A percentile compares a stretch with the other conserved stretches of the same genome.
phyloP scores from a whole-genome alignment of 2,113 vertebrate genomes.

The Larimichthys crocea region DNA sequence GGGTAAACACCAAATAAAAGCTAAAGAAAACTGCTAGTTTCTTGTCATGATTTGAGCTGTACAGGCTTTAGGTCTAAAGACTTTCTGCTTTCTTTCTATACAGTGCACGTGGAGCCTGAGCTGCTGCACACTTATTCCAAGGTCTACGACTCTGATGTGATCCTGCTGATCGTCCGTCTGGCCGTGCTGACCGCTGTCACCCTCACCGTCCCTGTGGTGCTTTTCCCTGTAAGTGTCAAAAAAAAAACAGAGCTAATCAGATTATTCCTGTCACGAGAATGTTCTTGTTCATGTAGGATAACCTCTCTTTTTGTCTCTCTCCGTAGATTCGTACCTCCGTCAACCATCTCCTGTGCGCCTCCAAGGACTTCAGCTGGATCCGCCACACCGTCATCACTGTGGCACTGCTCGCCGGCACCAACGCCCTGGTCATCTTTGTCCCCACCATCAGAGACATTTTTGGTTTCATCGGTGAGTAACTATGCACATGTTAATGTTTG shows the following conservation, averaged over 20 bases:
- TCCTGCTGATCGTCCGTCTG: slow-evolving; percentile 94
- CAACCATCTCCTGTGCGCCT: slow-evolving; percentile 89
- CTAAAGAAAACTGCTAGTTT: not conserved
- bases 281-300: not conserved
- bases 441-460: slow-evolving; percentile 97
- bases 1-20: not conserved
- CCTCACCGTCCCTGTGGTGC: slow-evolving; percentile 95
- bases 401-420: slow-evolving; percentile 86
- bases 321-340: slow-evolving; percentile 93
- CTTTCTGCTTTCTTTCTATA: not conserved
- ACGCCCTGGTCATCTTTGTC: slow-evolving; percentile 93
- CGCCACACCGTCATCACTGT: slow-evolving; percentile 91
- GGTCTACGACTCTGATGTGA: slow-evolving; percentile 84
- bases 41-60: not conserved
- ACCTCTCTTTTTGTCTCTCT: slow-evolving; percentile 11
- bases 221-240: slow-evolving; percentile 92
- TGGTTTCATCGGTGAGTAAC: slow-evolving; percentile 90
- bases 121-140: slow-evolving; percentile 95
- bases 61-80: not conserved
- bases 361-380: slow-evolving; percentile 92
- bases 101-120: slow-evolving; percentile 90
- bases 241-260: accelerated
- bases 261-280: no score
- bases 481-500: accelerated
- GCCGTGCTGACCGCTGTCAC: slow-evolving; percentile 96